Base-by-base conservation (phyloP, 2,113 vertebrate species). In the Paralichthys olivaceus region DNA sequence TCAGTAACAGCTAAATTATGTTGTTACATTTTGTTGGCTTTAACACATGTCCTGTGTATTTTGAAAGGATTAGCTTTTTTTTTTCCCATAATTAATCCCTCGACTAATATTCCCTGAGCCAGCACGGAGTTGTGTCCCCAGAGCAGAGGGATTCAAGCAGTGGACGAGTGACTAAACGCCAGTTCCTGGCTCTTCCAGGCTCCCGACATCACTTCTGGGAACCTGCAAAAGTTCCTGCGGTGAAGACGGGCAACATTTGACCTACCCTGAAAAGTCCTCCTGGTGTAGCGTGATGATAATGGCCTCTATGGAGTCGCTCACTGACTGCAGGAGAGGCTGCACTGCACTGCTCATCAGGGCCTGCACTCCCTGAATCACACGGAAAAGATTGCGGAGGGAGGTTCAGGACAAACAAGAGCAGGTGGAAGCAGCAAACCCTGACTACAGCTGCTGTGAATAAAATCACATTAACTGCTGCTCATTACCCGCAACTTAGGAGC, bases 271-370 rank as follows among this genome's bases (percentile, higher is more conserved):
- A 84, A 99, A 99, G 84, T 99, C 98, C 84, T 99, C 98, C 71
- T 97, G 98, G 80, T 99, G 98, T 92, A 99, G 95, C 0, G 98
- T 99, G 90, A 99, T 97, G 89, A 99, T 96, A 87, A 99, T 98
- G 85, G 98, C 97, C 86, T 99, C 97, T 25, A 99, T 92, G 11
- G 98, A 98, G 85, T 99, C 97, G 4, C 93, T 95, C 32, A 99
- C 97, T 0, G 98, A 99, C 88, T 94, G 96, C 71, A 99, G 93
- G 0, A 99, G 92, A 0, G 97, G 98, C 74, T 97, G 97, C 64
- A 99, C 91, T 0, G 98, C 97, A 20, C 79, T 96, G 80, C 91
- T 94, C 98, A 99, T 99, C 51, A 99, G 95, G 79, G 90, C 92
- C 80, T 96, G 94, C 56, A 97, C 89, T 1, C 80, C 93, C 98